Conservation (phyloP, 2,888 invertebrate genomes). For the Incurvaria masculella region DNA sequence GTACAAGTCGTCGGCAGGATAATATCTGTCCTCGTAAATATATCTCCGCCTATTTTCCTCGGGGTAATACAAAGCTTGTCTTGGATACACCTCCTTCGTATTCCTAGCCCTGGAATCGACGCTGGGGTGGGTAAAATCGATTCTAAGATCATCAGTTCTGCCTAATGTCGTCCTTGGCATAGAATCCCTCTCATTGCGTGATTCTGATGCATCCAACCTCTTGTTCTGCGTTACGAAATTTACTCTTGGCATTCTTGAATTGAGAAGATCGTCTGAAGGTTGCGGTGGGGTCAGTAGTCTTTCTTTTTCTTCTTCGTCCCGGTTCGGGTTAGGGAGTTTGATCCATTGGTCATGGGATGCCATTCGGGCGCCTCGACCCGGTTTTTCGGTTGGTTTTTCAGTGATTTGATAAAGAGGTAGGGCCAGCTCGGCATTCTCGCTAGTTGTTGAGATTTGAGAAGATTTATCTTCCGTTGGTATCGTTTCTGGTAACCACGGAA, state of each 20-base stretch:
- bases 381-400: conserved; percentile 46
- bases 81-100: conserved; percentile 43
- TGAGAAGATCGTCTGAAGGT: conserved; percentile 52
- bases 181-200: conserved; percentile 47
- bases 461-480: conserved; percentile 39
- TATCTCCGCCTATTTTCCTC: conserved; percentile 42
- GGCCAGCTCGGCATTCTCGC: conserved; percentile 27
- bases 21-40: conserved; percentile 36
- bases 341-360: conserved; percentile 61
- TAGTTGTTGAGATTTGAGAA: conserved; percentile 38
- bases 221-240: conserved; percentile 66
- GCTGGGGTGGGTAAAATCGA: conserved; percentile 46
- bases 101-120: conserved; percentile 32
- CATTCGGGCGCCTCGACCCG: conserved; percentile 56
- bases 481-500: conserved; percentile 44
- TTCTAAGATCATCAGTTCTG: conserved; percentile 35
- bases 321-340: conserved; percentile 53
- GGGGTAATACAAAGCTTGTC: conserved; percentile 48
- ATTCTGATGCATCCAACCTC: conserved; percentile 46
- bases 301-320: conserved; percentile 30
- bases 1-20: conserved; percentile 37
- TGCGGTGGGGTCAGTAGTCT: conserved; percentile 52
- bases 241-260: conserved; percentile 60
- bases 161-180: conserved; percentile 33
- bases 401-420: conserved; percentile 37